A percentile compares a stretch with the other conserved stretches of the same genome.
These are phyloP conservation scores for Amblyraja radiata DNA, from an alignment of 2,797 vertebrate species.

Conservation along the genomic window DNA sequence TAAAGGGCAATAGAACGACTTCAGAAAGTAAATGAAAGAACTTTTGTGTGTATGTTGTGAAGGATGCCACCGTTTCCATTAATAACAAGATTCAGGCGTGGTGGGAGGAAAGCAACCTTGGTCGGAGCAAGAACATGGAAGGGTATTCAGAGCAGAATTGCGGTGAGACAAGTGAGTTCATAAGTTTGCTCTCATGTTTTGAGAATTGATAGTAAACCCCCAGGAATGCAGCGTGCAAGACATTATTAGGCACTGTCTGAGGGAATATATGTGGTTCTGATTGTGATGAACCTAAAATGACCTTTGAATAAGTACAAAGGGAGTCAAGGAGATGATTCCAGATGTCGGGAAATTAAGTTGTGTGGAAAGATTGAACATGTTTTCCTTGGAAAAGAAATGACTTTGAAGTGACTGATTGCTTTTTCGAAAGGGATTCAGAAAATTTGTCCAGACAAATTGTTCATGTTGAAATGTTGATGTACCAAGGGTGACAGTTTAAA, in stretches of 20 bases:
- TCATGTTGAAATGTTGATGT: neutral
- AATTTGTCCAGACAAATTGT: neutral
- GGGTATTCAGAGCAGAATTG: neutral
- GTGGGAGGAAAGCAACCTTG: neutral
- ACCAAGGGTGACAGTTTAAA: neutral
- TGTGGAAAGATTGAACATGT: conserved; percentile 8
- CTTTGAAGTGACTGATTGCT: neutral
- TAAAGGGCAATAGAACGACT: neutral
- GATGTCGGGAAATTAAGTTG: neutral
- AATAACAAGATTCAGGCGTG: neutral
- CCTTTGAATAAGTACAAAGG: neutral
- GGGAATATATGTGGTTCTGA: neutral
- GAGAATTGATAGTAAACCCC: neutral
- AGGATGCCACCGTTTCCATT: neutral
- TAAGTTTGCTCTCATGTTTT: neutral
- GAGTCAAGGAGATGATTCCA: neutral
- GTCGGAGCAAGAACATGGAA: neutral
- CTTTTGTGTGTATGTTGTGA: neutral
- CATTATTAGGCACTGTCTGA: neutral
- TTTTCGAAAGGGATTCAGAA: neutral
- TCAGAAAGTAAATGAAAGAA: neutral
- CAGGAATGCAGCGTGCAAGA: neutral
- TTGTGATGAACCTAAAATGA: neutral
- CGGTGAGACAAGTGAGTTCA: neutral
- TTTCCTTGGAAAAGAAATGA: neutral